Base-by-base conservation (phyloP, 2,113 vertebrate genomes). In the Sander vitreus region DNA sequence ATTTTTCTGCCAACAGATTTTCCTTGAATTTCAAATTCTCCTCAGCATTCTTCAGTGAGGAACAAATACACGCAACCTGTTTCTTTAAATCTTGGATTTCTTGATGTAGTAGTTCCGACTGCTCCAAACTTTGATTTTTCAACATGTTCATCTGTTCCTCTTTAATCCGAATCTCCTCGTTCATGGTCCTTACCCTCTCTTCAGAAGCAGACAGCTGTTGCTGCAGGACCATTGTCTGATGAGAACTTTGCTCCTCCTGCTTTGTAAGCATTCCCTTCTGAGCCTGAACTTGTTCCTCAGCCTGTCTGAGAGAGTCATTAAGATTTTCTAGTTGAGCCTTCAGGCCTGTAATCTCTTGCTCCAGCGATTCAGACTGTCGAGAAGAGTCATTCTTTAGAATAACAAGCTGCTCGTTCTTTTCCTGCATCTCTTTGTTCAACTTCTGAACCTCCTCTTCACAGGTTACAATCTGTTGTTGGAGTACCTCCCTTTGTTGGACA, bases 81-180 rank as follows among this genome's bases (percentile, higher is more conserved):
- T 89, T 76, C 1, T 95, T 95, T 39, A 97, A 85, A 2, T 85
- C 84, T 55, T 86, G 71, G 14, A 95, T 94, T 57, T 96, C 60
- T 27, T 75, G 43, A 5, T 71, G 55, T 1, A 90, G 59, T 2
- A 33, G 15, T 14, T 81, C 58, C 1, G 77, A 73, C n/a, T 87
- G 76, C 55, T 78, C 59, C 6, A 79, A 85, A 27, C 30, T 76
- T 54, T 90, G 54, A 30, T 36, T 81, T 47, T 76, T 73, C 27
- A 89, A 48, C 9, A 76, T n/a, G 21, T 4, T 39, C 6, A 88
- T 76, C 23, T 88, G 76, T 14, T 81, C 67, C 36, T 85, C 88
- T 77, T 88, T 91, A 14, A 68, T 48, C 8, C 73, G 33, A 59
- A 89, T 87, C 55, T 89, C 81, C 16, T 81, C 79, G 7, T 8